Base-by-base conservation (phyloP, 2,797 vertebrate genomes). In the Loriculus beryllinus region DNA sequence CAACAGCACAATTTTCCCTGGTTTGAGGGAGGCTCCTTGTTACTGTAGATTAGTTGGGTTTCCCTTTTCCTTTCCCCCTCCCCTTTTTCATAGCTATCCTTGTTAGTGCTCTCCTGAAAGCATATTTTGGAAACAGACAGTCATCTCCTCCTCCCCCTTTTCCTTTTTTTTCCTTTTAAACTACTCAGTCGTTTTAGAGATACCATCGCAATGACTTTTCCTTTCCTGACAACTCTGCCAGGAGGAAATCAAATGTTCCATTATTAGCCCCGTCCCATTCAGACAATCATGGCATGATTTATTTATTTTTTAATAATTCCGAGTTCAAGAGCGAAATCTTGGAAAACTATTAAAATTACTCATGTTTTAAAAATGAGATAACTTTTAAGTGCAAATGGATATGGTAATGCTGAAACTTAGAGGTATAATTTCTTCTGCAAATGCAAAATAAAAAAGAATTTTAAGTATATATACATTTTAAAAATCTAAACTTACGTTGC, bases 371-470 rank as follows among this genome's bases (percentile, higher is more conserved):
- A 88, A 95, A 78, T 79, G 65, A 90, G 81, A 22, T 63, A 57
- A 88, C 39, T 95, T 92, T 90, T 51, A 93, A 94, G 89, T 90
- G 79, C 72, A 96, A 90, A 86, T 94, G 47, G 85, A 19, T 56
- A 45, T 69, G 78, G 65, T 93, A 93, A 87, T 85, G 18, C 12
- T 82, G 81, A 91, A 86, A 92, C 31, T 47, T 72, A 64, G 54
- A 64, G 49, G 21, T 67, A 52, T 86, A 81, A 87, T 88, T 67
- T 80, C 70, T 88, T 94, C 86, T n/a, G 60, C 43, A 94, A 69
- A 89, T 29, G 56, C 15, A 52, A 65, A 70, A 21, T 47, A 71
- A 83, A 90, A 82, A 57, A 10, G 42, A 86, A 59, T 79, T 86
- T 69, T 47, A 88, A 79, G n/a, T 74, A 40, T 82, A 11, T 67